Percentiles rank a stretch among this genome's conserved stretches.
These are phyloP conservation scores for Phoeniculus purpureus DNA, from an alignment of 2,797 vertebrate species.

Conservation along the genomic window DNA sequence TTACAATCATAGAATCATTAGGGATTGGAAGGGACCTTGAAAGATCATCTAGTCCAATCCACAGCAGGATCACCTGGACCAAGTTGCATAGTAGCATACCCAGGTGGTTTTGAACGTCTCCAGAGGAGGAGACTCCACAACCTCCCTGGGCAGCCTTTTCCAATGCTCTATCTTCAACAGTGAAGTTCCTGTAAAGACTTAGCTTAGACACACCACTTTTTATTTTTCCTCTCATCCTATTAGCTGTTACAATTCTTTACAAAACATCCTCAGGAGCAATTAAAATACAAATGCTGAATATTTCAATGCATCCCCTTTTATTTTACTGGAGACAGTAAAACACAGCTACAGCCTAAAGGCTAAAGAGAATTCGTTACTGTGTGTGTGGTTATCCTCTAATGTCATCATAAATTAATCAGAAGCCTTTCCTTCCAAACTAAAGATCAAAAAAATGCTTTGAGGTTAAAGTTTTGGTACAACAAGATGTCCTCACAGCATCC, in stretches of 20 bases:
- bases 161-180: no score
- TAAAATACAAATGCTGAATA: slow-evolving; percentile 34
- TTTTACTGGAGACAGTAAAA: slow-evolving; percentile 48
- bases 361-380: slow-evolving; percentile 43
- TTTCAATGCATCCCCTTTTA: slow-evolving; percentile 17
- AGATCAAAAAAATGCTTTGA: slow-evolving; percentile 24
- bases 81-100: no score
- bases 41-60: no score
- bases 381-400: slow-evolving; percentile 40
- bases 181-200: not conserved
- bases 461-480: slow-evolving; percentile 28
- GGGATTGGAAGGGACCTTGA: no score
- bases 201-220: not conserved
- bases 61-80: no score
- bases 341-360: slow-evolving; percentile 40
- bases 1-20: no score
- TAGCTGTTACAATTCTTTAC: not conserved
- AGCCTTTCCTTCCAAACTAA: slow-evolving; percentile 7
- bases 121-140: no score
- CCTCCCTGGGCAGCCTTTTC: no score
- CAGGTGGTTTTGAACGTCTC: no score
- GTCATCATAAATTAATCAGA: slow-evolving; percentile 56
- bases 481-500: not conserved
- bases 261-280: slow-evolving; percentile 5
- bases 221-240: not conserved